Evolutionary conservation across 2,888 invertebrate genomes (phyloP), one percentile per base, ranked within the genome.

Genomic region (Pammene fasciana): DNA sequence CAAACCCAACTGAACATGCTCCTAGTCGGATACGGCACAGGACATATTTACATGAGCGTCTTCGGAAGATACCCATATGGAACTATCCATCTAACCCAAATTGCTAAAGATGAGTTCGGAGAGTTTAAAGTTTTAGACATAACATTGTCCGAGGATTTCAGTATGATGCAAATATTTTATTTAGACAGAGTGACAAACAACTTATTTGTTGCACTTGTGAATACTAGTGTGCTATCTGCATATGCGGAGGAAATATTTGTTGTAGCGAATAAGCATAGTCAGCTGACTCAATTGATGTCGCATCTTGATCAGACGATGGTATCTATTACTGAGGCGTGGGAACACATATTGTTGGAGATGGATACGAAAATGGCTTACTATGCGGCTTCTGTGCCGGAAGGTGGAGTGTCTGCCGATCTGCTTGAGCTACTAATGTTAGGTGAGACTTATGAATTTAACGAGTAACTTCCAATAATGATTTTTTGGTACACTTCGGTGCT

Each of bases 321-420:
- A 75, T 95, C 96, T 8, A 96, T 98, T 74, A 95, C 94, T 48
- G 98, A 98, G 88, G 97, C 98, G 0, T 99, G 98, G 98, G 99
- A 99, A 84, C 97, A 97, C 74, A 97, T 98, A 78, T 93, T 99
- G 46, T 85, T 98, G 54, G 98, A 99, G 91, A 97, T 99, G 95
- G 98, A 99, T 83, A 96, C 96, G 59, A 99, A 99, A 89, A 94
- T 99, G 77, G 95, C 97, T 0, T 95, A 96, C 75, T 98, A 98
- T 93, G 98, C 97, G 11, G 95, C 96, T 71, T 95, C 94, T 71
- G 96, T 96, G 64, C 94, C 96, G 5, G 95, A 95, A 79, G 97
- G 97, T 56, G 96, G 96, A 55, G 95, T 98, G 13, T 96, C 97
- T 13, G 97, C 98, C 48, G 98, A 99, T 87, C 97, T 99, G 84